Percentiles rank a stretch among this genome's conserved stretches.
phyloP scores from a whole-genome alignment of 2,113 vertebrate species.

The Poecile atricapillus region DNA sequence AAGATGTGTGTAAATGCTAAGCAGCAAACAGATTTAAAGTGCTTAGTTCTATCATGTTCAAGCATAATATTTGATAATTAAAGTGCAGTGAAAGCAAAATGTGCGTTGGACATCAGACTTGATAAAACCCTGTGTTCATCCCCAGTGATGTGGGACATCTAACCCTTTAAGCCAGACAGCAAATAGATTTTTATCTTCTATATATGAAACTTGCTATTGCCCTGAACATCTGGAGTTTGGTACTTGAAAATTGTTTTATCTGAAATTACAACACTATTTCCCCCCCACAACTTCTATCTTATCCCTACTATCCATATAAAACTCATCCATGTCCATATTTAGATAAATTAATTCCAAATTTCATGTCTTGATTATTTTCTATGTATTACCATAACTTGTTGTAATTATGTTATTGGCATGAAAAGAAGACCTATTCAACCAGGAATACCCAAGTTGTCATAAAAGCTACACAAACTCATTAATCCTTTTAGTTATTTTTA shows the following conservation, averaged over 20 bases:
- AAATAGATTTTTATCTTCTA: background rate
- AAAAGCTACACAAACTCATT: conserved; percentile 34
- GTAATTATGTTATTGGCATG: background rate
- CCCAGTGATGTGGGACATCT: no score
- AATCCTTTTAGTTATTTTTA: conserved; percentile 46
- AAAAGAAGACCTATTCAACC: background rate
- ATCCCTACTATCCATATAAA: background rate
- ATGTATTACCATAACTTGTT: background rate
- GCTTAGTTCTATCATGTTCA: background rate
- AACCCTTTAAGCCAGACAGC: background rate
- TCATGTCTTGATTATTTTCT: background rate
- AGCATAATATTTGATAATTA: background rate
- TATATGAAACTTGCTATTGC: background rate
- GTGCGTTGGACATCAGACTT: background rate
- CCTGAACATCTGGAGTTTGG: background rate
- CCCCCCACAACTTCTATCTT: background rate
- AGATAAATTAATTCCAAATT: background rate
- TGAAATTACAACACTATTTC: background rate
- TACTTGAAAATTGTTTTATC: background rate
- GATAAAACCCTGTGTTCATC: background rate
- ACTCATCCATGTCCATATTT: background rate
- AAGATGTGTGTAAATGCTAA: background rate
- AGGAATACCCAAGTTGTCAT: background rate
- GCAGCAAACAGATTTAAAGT: background rate
- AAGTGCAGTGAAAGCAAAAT: background rate